Conservation (phyloP, 2,113 vertebrate species). For the Brienomyrus brachyistius region DNA sequence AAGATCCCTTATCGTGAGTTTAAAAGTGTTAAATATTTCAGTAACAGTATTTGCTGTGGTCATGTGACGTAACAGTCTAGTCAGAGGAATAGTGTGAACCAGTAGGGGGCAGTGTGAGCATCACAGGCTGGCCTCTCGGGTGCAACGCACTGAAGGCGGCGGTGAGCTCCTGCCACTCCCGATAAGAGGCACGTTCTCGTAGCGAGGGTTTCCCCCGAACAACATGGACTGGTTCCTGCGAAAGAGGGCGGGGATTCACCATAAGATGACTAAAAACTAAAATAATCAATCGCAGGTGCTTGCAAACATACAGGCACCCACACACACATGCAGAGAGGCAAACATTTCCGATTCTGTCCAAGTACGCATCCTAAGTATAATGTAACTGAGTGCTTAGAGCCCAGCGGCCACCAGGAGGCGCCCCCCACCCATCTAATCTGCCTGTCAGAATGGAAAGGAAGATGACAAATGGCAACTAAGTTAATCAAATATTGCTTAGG, state of each 20-base stretch:
- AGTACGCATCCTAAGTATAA: background rate
- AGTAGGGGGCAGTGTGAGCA: background rate
- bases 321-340: background rate
- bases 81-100: background rate
- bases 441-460: background rate
- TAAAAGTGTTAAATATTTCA: background rate
- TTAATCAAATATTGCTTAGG: background rate
- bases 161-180: slow-evolving; percentile 88
- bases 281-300: background rate
- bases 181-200: slow-evolving; percentile 91
- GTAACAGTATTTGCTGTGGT: background rate
- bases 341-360: background rate
- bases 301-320: background rate
- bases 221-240: slow-evolving; percentile 89
- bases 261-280: no score
- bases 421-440: background rate
- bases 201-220: slow-evolving; percentile 86
- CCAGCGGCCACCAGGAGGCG: background rate
- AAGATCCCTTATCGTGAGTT: background rate
- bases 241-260: background rate
- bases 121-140: slow-evolving; percentile 28
- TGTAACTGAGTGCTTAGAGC: background rate
- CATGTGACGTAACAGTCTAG: background rate
- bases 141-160: slow-evolving; percentile 81
- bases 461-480: background rate